Conservation (phyloP, 2,888 invertebrate genomes). For the Aphidius colemani region DNA sequence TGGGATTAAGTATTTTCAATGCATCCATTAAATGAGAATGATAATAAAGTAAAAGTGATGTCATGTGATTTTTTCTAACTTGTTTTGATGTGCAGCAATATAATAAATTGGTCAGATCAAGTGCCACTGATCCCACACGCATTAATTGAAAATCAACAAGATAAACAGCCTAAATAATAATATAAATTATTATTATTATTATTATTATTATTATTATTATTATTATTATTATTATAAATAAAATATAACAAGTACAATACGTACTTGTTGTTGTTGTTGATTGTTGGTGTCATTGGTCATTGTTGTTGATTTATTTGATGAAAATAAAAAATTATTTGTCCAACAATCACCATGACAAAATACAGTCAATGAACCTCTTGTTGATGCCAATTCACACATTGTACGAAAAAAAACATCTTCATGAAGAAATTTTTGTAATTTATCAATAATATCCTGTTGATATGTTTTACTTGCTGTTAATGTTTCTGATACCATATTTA, state of each 20-base stretch:
- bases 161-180: constrained; percentile 63
- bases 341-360: constrained; percentile 78
- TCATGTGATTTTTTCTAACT: constrained; percentile 66
- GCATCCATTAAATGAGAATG: constrained; percentile 66
- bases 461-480: constrained; percentile 55
- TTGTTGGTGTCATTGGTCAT: background rate
- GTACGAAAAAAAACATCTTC: constrained; percentile 70
- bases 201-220: background rate
- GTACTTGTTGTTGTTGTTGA: background rate
- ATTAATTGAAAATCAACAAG: constrained; percentile 74
- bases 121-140: constrained; percentile 72
- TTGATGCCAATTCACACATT: constrained; percentile 70
- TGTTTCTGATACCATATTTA: constrained; percentile 65
- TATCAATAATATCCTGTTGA: constrained; percentile 64
- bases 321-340: constrained; percentile 75
- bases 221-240: background rate
- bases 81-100: constrained; percentile 71
- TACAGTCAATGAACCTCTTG: constrained; percentile 69
- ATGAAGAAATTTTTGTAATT: constrained; percentile 67
- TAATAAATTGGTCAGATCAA: constrained; percentile 71
- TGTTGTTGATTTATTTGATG: background rate
- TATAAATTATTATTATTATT: background rate
- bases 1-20: constrained; percentile 64
- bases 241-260: too few species aligned
- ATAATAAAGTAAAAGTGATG: constrained; percentile 67